Base-by-base conservation (phyloP, 1,140 invertebrate genomes). In the Varroa destructor region DNA sequence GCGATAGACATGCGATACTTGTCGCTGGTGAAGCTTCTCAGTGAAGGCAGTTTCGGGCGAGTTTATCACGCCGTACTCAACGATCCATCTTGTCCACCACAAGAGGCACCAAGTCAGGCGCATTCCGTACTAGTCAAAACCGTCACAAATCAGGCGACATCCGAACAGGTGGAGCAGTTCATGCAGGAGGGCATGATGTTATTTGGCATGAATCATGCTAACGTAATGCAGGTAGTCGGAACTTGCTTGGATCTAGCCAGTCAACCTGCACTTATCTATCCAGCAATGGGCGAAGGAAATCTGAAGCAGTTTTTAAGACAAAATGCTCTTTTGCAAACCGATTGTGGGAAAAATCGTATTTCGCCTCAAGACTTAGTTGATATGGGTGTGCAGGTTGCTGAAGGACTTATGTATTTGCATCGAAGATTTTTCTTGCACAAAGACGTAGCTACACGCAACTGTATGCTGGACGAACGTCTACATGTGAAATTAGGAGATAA, bases 351-450 rank as follows among this genome's bases (percentile, higher is more conserved):
- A 55, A 73, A 76, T 54, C 64, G 73, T 43, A 83, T 97, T 56
- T 90, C 90, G 12, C 94, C 92, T 6, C 91, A 94, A 78, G 91
- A 96, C 81, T 86, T 96, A 46, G 91, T 97, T 1, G 88, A 90
- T 79, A 91, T 96, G 87, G 90, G 90, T 55, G 85, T 93, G 51
- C 91, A 95, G 78, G 86, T 91, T 14, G 85, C 89, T 43, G 86
- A 88, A 78, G 93, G 89, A 12, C 84, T 95, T 74, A 86, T 89
- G 75, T 94, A 91, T 81, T 83, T 97, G 73, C 93, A 97, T 78
- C 87, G 89, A 76, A 91, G 91, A 77, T 87, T 89, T 77, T 86
- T 97, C 56, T 84, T 95, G 58, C 93, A 97, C 79, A 89, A 88
- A 79, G 93, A 97, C 78, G 84, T 97, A 73, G 90, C 91, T 54